Evolutionary conservation across 2,113 vertebrate species (phyloP).

Genomic region (Hippocampus abdominalis): DNA sequence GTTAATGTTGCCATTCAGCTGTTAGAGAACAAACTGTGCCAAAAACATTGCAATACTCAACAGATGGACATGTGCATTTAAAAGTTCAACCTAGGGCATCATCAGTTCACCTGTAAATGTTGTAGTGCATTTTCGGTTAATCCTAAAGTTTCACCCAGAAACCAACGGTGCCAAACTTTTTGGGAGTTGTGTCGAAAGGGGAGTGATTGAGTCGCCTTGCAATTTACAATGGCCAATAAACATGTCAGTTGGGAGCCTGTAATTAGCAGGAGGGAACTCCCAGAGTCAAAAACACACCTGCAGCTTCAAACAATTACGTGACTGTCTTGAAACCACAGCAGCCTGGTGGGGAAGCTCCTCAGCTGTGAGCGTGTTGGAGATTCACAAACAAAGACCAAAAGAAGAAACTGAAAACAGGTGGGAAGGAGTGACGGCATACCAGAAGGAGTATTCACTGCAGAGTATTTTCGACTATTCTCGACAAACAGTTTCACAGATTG

Average conservation of each 20-base stretch:
- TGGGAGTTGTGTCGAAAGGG: background rate
- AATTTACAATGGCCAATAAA: conserved; percentile 1
- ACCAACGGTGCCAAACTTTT: background rate
- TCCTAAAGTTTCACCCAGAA: background rate
- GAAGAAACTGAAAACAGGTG: background rate
- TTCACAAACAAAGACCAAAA: background rate
- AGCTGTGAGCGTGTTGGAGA: background rate
- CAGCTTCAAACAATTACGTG: conserved; percentile 1
- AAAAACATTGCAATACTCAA: too few species aligned
- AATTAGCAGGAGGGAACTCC: background rate
- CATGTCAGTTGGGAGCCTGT: background rate
- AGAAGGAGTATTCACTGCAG: background rate
- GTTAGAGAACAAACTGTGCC: background rate
- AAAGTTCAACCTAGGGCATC: background rate
- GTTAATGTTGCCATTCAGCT: background rate
- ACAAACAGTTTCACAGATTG: background rate
- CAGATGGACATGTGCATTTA: background rate
- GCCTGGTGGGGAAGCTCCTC: background rate
- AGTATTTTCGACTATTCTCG: background rate
- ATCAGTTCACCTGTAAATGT: background rate
- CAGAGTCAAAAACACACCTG: background rate
- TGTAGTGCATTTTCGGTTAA: background rate
- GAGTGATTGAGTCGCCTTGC: background rate
- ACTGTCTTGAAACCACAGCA: background rate
- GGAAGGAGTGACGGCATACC: background rate